Conservation (phyloP, 2,888 invertebrate species). For the Diarsia mendica region DNA sequence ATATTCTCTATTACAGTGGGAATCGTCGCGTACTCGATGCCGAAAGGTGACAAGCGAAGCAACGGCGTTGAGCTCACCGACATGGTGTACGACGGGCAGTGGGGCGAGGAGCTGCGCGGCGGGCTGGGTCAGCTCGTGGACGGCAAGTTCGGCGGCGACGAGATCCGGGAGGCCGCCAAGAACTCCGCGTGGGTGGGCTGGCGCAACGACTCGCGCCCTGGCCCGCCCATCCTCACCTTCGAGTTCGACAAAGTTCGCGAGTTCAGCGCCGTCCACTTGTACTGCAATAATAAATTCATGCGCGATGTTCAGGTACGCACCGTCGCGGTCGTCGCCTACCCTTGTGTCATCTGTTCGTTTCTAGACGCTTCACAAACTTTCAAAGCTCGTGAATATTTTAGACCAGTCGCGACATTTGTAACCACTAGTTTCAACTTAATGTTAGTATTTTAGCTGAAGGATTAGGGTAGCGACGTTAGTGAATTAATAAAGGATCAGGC, state of each 20-base stretch:
- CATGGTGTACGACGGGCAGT: constrained; percentile 95
- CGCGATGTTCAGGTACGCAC: constrained; percentile 94
- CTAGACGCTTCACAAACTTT: constrained; percentile 37
- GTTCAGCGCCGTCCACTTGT: constrained; percentile 95
- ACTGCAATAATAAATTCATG: constrained; percentile 96
- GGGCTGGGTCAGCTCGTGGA: constrained; percentile 97
- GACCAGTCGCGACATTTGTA: constrained; percentile 39
- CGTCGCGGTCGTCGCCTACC: neutral
- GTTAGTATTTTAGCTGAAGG: constrained; percentile 35
- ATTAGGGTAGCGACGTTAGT: constrained; percentile 24
- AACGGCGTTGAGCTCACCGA: constrained; percentile 95
- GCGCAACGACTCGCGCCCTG: constrained; percentile 93
- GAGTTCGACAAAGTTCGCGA: constrained; percentile 97
- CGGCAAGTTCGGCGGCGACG: constrained; percentile 94
- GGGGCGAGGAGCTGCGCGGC: constrained; percentile 93
- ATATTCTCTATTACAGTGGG: constrained; percentile 90
- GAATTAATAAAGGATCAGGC: constrained; percentile 24
- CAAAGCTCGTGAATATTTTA: constrained; percentile 48
- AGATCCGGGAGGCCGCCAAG: constrained; percentile 91
- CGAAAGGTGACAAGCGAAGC: constrained; percentile 95
- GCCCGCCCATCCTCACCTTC: constrained; percentile 92
- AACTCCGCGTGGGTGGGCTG: constrained; percentile 96
- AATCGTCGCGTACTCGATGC: constrained; percentile 96
- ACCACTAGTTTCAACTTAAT: constrained; percentile 38
- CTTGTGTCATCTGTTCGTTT: neutral